Evolutionary conservation across 2,113 vertebrate genomes (phyloP).

Genomic region (Aviceda subcristata): DNA sequence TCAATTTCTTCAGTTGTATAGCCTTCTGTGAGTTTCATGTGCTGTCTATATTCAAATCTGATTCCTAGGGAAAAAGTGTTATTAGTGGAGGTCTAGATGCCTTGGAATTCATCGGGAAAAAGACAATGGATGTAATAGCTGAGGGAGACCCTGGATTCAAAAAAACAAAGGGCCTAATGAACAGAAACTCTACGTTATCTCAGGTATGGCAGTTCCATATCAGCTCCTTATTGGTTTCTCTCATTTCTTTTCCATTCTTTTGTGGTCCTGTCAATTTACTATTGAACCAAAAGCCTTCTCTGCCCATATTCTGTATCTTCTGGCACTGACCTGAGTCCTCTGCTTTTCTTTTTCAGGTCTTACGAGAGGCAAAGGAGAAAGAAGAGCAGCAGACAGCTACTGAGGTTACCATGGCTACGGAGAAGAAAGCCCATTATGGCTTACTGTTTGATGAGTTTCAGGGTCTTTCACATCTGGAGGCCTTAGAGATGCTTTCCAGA

Average conservation of each 20-base stretch:
- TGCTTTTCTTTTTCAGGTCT: constrained; percentile 78
- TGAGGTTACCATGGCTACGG: constrained; percentile 70
- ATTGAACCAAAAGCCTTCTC: background rate
- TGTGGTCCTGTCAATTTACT: background rate
- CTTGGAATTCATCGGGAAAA: constrained; percentile 97
- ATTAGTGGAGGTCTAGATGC: constrained; percentile 92
- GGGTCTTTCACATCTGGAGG: constrained; percentile 94
- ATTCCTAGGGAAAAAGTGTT: constrained; percentile 86
- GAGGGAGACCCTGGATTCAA: constrained; percentile 97
- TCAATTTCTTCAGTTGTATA: background rate
- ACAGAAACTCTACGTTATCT: constrained; percentile 85
- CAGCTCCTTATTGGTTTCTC: background rate
- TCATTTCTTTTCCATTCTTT: background rate
- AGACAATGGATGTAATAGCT: constrained; percentile 98
- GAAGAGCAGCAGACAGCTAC: constrained; percentile 83
- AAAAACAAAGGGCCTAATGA: constrained; percentile 93
- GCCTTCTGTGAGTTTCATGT: background rate
- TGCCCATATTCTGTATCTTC: background rate
- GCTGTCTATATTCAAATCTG: background rate
- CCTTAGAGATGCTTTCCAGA: constrained; percentile 93
- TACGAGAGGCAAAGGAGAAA: constrained; percentile 92
- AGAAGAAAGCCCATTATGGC: constrained; percentile 92
- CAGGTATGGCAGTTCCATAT: constrained; percentile 75
- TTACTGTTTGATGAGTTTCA: constrained; percentile 97
- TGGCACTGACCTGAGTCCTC: background rate